Percentiles rank a stretch among this genome's conserved stretches.
These are phyloP conservation scores for Agelaius tricolor DNA, from an alignment of 2,113 vertebrate species.

Conservation along the genomic window DNA sequence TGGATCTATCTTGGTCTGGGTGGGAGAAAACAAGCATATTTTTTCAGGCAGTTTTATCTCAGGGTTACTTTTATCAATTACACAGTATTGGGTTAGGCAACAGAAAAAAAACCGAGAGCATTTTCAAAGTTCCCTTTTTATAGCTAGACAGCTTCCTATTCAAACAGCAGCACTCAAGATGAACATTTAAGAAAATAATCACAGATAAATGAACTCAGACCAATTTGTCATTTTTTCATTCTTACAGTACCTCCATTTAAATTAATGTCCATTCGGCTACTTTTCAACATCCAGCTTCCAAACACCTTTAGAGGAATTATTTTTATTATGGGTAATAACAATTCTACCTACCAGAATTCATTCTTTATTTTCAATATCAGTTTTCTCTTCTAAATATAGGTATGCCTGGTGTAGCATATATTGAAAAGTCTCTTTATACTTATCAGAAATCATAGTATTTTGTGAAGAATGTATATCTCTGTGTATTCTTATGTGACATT, in stretches of 20 bases:
- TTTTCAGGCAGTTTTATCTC: neutral
- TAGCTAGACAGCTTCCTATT: neutral
- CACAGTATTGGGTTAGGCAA: neutral
- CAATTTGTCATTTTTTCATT: neutral
- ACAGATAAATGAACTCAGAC: neutral
- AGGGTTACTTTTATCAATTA: neutral
- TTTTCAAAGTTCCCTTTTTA: neutral
- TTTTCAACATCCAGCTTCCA: neutral
- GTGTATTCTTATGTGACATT: neutral
- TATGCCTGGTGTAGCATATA: neutral
- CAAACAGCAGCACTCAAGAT: neutral
- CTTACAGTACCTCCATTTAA: neutral
- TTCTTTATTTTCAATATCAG: slow-evolving; percentile 2
- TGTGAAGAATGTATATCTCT: neutral
- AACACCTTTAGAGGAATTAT: neutral
- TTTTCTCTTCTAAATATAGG: slow-evolving; percentile 1
- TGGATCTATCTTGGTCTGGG: neutral
- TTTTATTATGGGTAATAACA: neutral
- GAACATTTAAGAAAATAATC: neutral
- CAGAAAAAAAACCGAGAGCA: rapidly evolving
- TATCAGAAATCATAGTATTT: neutral
- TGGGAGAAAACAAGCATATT: neutral
- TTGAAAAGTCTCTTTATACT: neutral
- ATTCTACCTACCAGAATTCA: neutral
- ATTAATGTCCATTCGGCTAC: neutral